These are phyloP conservation scores for Rhopalosiphum maidis DNA, from an alignment of 1,140 invertebrate species.

Conservation along the genomic window DNA sequence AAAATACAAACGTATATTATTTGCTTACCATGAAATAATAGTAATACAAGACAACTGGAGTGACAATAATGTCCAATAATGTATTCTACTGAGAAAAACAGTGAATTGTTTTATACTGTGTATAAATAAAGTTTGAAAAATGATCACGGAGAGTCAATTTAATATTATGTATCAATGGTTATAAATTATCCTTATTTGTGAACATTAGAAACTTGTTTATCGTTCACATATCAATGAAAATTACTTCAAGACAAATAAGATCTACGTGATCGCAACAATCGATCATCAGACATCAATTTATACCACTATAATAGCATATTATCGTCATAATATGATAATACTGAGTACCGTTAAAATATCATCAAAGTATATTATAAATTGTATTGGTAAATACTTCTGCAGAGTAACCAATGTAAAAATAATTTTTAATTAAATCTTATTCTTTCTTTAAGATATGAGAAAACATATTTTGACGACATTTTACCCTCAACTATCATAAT, in stretches of 20 bases:
- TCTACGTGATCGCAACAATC: conserved; percentile 42
- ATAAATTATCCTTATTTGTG: conserved; percentile 47
- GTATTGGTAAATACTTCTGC: neutral
- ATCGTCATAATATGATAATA: conserved; percentile 6
- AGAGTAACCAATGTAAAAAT: neutral
- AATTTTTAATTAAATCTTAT: neutral
- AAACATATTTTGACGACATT: neutral
- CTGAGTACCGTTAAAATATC: neutral
- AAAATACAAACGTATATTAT: neutral
- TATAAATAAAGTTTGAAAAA: conserved; percentile 16
- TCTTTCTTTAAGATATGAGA: neutral
- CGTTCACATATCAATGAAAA: conserved; percentile 31
- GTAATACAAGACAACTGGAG: neutral
- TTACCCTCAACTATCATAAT: neutral
- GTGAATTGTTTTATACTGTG: neutral
- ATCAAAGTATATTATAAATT: neutral
- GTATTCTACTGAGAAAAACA: neutral
- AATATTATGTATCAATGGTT: neutral
- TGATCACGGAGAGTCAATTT: neutral
- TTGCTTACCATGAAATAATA: neutral
- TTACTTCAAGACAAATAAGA: conserved; percentile 29
- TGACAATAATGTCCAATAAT: neutral
- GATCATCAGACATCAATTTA: neutral
- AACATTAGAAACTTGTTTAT: conserved; percentile 44
- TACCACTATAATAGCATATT: neutral